Conservation (phyloP, 2,888 invertebrate species). For the Mythimna loreyi region DNA sequence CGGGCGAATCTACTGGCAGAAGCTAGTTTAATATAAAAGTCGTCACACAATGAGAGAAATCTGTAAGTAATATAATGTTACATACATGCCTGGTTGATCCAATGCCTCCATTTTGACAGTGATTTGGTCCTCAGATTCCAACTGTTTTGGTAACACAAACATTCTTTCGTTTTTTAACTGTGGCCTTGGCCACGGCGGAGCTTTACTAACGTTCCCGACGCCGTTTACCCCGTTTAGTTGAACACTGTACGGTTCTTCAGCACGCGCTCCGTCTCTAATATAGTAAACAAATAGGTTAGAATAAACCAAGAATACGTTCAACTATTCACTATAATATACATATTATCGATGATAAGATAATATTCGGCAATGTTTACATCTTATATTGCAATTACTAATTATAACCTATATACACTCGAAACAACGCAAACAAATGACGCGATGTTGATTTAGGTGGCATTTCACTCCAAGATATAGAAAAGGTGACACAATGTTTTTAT, state of each 20-base stretch:
- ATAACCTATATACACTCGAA: conserved; percentile 37
- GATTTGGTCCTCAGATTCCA: conserved; percentile 69
- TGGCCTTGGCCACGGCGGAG: conserved; percentile 73
- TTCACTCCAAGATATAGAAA: conserved; percentile 5
- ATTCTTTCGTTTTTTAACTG: conserved; percentile 73
- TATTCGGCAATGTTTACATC: conserved; percentile 41
- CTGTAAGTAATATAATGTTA: conserved; percentile 12
- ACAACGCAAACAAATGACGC: conserved; percentile 25
- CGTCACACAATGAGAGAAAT: neutral
- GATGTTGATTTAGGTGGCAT: conserved; percentile 45
- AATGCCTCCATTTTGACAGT: conserved; percentile 64
- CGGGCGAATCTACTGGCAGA: too few relatives aligned
- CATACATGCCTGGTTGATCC: conserved; percentile 67
- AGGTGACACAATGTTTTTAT: too few relatives aligned
- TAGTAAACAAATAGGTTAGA: conserved; percentile 37
- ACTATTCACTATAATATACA: neutral
- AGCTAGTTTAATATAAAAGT: neutral
- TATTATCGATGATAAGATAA: conserved; percentile 21
- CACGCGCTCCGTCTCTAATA: conserved; percentile 67
- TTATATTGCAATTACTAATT: conserved; percentile 2
- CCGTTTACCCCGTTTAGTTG: conserved; percentile 72
- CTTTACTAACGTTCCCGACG: conserved; percentile 67
- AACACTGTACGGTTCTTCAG: conserved; percentile 70
- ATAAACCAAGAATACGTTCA: neutral
- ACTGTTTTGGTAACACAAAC: conserved; percentile 76